These are phyloP conservation scores for Umimayanthus kanabou DNA, from an alignment of 92 coral and sea anemone genomes.

Conservation along the genomic window DNA sequence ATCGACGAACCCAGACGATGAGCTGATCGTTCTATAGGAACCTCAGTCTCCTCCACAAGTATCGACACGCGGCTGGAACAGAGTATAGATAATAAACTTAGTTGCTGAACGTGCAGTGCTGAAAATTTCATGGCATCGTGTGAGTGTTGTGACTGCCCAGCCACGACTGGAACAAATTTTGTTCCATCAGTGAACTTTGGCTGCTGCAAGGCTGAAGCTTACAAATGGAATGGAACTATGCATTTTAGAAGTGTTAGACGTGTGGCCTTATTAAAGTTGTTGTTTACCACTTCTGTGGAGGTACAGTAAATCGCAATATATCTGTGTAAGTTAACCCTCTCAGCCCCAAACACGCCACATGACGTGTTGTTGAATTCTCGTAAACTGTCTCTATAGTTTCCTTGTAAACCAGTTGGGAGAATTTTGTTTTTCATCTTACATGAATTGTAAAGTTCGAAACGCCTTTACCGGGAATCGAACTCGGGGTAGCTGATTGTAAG, in stretches of 20 bases:
- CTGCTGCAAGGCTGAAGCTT: too few species aligned
- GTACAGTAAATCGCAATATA: background rate
- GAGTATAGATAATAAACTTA: background rate
- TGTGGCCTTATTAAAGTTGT: background rate
- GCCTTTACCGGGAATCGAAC: too few species aligned
- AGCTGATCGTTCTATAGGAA: constrained; percentile 15
- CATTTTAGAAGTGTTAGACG: background rate
- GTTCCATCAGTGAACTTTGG: background rate
- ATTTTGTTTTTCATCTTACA: too few species aligned
- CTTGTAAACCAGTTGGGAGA: too few species aligned
- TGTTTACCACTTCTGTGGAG: background rate
- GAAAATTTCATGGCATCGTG: background rate
- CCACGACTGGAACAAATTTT: background rate
- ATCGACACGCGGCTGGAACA: background rate
- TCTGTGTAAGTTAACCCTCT: too few species aligned
- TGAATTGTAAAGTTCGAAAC: too few species aligned
- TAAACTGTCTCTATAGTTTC: too few species aligned
- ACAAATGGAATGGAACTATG: too few species aligned
- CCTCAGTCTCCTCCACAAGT: background rate
- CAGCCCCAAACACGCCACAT: too few species aligned
- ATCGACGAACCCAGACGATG: constrained; percentile 41
- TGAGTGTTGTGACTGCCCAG: background rate
- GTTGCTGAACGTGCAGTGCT: background rate
- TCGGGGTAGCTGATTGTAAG: too few species aligned
- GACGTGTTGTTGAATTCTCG: too few species aligned